Conservation (phyloP, 2,113 vertebrate genomes). For the Tachysurus vachellii region DNA sequence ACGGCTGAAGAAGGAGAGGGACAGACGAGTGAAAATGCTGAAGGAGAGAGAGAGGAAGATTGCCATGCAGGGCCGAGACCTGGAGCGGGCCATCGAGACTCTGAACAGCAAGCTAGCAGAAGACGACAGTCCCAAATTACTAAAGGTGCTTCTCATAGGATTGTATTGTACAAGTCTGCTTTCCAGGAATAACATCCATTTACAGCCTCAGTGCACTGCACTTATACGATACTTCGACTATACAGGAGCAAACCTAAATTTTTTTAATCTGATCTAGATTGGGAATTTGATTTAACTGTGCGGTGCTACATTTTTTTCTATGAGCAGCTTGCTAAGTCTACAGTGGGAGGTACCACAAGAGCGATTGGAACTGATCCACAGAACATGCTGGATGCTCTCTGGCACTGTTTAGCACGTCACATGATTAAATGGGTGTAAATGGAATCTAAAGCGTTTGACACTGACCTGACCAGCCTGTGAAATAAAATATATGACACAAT, state of each 20-base stretch:
- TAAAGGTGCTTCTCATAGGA: slow-evolving; percentile 65
- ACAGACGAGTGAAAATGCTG: slow-evolving; percentile 68
- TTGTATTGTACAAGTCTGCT: not conserved
- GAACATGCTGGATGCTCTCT: slow-evolving; percentile 49
- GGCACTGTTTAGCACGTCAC: slow-evolving; percentile 28
- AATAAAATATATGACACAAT: not conserved
- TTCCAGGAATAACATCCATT: not conserved
- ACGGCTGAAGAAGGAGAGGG: slow-evolving; percentile 63
- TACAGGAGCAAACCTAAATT: not conserved
- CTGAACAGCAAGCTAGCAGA: slow-evolving; percentile 72
- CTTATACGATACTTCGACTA: not conserved
- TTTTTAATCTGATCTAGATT: not conserved
- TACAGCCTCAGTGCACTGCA: not conserved
- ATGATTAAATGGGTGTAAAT: slow-evolving; percentile 21
- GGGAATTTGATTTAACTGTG: not conserved
- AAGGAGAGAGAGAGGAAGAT: slow-evolving; percentile 74
- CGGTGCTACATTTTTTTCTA: slow-evolving; percentile 15
- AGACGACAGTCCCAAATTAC: slow-evolving; percentile 70
- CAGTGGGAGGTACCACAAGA: not conserved
- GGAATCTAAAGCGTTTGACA: slow-evolving; percentile 4
- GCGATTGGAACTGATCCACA: slow-evolving; percentile 38
- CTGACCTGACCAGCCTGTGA: not conserved
- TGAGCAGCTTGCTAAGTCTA: not conserved
- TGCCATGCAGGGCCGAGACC: slow-evolving; percentile 63
- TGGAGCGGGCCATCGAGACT: slow-evolving; percentile 67